Percentiles rank a stretch among this genome's conserved stretches.
phyloP scores from a whole-genome alignment of 30 jellyfish, hydroid and myxozoan genomes.

The Aurelia sp. region DNA sequence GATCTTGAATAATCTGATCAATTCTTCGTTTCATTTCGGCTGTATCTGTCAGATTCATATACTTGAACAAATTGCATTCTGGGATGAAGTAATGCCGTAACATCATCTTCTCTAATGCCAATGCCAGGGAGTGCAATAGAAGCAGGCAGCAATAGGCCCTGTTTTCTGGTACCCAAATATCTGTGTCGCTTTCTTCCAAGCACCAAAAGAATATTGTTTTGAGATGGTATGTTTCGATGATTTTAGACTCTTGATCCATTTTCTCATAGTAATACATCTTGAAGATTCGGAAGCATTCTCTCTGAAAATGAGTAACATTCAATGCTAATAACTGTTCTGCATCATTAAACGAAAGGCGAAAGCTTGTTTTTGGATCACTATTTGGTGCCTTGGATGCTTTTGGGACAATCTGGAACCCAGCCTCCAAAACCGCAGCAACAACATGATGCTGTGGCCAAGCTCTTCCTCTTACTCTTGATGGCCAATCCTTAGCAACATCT shows the following conservation, averaged over 20 bases:
- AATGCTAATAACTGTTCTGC: conserved; percentile 45
- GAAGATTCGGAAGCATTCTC: conserved; percentile 41
- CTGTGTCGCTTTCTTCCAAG: conserved; percentile 25
- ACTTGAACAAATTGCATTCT: conserved; percentile 40
- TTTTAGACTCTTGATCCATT: conserved; percentile 41
- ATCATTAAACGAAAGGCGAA: conserved; percentile 35
- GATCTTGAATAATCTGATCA: conserved; percentile 31
- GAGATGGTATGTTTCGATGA: conserved; percentile 47
- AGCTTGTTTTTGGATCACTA: conserved; percentile 26
- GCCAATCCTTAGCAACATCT: conserved; percentile 25
- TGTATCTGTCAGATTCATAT: conserved; percentile 6
- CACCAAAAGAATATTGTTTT: conserved; percentile 56
- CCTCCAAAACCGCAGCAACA: conserved; percentile 6
- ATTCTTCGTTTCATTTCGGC: background rate
- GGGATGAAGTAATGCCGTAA: conserved; percentile 53
- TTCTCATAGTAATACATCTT: conserved; percentile 63
- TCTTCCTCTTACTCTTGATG: conserved; percentile 27
- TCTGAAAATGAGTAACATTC: conserved; percentile 16
- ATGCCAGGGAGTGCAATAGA: conserved; percentile 15
- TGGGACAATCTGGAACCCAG: conserved; percentile 63
- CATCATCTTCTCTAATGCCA: background rate
- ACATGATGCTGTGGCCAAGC: conserved; percentile 39
- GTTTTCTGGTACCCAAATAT: conserved; percentile 32
- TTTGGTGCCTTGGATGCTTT: conserved; percentile 18
- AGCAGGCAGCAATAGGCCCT: conserved; percentile 45